Conservation (phyloP, 2,888 invertebrate species). For the Noctua janthe region DNA sequence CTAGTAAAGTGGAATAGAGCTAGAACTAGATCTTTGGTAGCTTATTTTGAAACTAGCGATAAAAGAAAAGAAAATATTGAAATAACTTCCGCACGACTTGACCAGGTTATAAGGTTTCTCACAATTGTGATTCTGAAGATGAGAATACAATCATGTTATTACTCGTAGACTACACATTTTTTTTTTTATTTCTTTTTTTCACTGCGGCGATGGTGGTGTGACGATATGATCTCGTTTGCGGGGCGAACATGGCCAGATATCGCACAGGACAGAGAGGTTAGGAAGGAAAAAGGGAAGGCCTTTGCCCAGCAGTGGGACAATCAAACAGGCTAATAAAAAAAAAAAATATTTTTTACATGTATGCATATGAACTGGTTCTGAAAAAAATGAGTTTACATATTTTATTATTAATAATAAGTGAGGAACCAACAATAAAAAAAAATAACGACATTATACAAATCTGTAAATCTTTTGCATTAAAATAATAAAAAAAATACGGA, state of each 20-base stretch:
- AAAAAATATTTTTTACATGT: no score
- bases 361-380: no score
- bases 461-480: neutral
- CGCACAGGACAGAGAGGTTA: no score
- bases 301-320: no score
- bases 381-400: no score
- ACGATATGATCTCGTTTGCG: no score
- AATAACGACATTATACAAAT: neutral
- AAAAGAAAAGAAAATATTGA: neutral
- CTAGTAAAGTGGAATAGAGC: conserved; percentile 1
- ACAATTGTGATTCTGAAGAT: neutral
- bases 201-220: no score
- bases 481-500: neutral
- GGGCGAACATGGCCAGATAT: no score
- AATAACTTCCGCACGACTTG: neutral
- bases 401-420: no score
- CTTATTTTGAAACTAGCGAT: neutral
- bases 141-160: neutral
- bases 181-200: no score
- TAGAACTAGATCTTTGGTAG: neutral
- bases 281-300: no score
- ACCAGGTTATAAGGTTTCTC: neutral
- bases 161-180: neutral
- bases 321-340: no score
- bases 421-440: neutral